These are phyloP conservation scores for Gorsachius magnificus DNA, from an alignment of 2,797 vertebrate species.

Conservation along the genomic window DNA sequence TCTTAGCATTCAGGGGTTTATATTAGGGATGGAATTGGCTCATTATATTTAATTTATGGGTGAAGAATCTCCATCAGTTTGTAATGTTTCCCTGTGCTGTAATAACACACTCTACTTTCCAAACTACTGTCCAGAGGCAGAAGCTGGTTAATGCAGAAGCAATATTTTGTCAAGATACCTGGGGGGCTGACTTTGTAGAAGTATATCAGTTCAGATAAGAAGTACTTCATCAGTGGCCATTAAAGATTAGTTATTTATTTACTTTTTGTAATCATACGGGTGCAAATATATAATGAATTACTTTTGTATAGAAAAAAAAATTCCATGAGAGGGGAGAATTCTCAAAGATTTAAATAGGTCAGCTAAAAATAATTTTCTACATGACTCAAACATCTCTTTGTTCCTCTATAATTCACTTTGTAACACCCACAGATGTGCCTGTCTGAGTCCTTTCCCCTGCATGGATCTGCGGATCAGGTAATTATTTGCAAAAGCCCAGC, in stretches of 20 bases:
- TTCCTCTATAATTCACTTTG: not conserved
- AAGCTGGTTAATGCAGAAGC: not conserved
- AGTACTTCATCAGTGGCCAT: not conserved
- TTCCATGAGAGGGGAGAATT: not conserved
- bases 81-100: not conserved
- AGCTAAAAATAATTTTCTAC: not conserved
- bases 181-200: not conserved
- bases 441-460: not conserved
- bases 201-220: not conserved
- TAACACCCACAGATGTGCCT: not conserved
- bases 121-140: not conserved
- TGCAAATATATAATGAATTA: not conserved
- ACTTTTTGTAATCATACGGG: not conserved
- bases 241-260: not conserved
- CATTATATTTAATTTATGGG: conserved; percentile 1
- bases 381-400: not conserved
- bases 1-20: not conserved
- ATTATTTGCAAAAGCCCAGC: not conserved
- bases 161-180: not conserved
- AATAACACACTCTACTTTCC: not conserved
- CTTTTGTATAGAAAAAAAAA: not conserved
- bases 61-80: not conserved
- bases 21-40: not conserved
- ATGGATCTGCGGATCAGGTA: not conserved
- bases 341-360: not conserved